Conservation (phyloP, 1,140 invertebrate genomes). For the Cepaea nemoralis region DNA sequence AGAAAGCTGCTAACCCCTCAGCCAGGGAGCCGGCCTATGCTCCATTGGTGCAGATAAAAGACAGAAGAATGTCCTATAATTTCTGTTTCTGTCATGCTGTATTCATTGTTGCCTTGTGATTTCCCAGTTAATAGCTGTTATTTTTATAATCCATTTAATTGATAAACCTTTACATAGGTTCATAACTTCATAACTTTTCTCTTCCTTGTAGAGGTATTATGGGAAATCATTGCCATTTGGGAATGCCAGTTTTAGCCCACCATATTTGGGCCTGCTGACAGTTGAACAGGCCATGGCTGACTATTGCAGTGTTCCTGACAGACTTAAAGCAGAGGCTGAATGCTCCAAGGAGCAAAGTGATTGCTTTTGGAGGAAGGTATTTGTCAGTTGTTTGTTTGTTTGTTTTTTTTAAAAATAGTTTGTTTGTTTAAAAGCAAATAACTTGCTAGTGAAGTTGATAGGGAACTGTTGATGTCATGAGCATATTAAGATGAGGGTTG, state of each 20-base stretch:
- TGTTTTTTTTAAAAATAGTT: no score
- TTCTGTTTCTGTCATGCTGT: not conserved
- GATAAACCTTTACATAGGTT: not conserved
- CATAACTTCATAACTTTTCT: not conserved
- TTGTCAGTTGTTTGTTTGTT: no score
- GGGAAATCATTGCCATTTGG: constrained; percentile 89
- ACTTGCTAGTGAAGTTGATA: no score
- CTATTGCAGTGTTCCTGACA: constrained; percentile 85
- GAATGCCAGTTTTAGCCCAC: constrained; percentile 75
- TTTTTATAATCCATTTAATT: not conserved
- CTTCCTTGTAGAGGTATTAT: constrained; percentile 81
- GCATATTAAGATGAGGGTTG: no score
- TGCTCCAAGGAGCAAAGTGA: constrained; percentile 79
- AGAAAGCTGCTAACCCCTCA: no score
- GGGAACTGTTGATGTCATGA: no score
- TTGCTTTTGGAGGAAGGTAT: constrained; percentile 86
- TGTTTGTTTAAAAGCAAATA: no score
- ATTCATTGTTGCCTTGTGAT: not conserved
- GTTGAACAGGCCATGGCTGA: constrained; percentile 93
- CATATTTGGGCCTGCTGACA: constrained; percentile 87
- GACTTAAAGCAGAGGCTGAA: constrained; percentile 74
- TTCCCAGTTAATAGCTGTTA: not conserved
- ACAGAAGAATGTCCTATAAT: no score
- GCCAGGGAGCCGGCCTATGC: no score
- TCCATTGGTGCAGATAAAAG: no score